Evolutionary conservation across 1,140 invertebrate species (phyloP).

Genomic region (Apolygus lucorum): DNA sequence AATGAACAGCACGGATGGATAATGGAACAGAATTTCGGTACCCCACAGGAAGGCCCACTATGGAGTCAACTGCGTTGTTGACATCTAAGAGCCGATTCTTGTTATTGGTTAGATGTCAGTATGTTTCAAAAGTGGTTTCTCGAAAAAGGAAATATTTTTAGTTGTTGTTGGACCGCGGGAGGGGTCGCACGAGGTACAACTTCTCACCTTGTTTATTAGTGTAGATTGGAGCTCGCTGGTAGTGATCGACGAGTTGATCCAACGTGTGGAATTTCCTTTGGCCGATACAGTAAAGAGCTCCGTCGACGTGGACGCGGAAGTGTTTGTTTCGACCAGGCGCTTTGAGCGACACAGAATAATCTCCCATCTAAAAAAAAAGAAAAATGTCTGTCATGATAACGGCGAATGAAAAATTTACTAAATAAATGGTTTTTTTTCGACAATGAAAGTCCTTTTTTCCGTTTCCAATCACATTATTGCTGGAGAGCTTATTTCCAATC

Average conservation of each 20-base stretch:
- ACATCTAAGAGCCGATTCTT: too few relatives aligned
- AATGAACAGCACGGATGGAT: too few relatives aligned
- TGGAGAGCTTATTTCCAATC: too few relatives aligned
- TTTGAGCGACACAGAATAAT: conserved; percentile 97
- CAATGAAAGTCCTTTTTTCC: too few relatives aligned
- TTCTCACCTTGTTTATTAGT: conserved; percentile 93
- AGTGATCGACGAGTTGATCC: conserved; percentile 95
- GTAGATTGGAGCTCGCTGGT: conserved; percentile 96
- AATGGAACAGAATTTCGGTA: too few relatives aligned
- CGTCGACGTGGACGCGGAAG: conserved; percentile 95
- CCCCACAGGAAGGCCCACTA: too few relatives aligned
- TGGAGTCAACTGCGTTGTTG: too few relatives aligned
- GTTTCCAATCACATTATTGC: too few relatives aligned
- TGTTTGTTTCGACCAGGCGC: conserved; percentile 97
- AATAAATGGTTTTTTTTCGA: too few relatives aligned
- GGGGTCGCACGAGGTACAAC: conserved; percentile 77
- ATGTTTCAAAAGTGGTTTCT: too few relatives aligned
- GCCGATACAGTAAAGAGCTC: conserved; percentile 89
- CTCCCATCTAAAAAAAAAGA: conserved; percentile 70
- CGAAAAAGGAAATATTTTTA: conserved; percentile 9
- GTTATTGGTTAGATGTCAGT: too few relatives aligned
- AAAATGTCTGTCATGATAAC: background rate
- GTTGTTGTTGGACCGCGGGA: conserved; percentile 45
- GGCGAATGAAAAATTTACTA: too few relatives aligned
- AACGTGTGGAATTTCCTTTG: conserved; percentile 93